These are phyloP conservation scores for Tortricodes alternella DNA, from an alignment of 2,888 invertebrate genomes.

Conservation along the genomic window DNA sequence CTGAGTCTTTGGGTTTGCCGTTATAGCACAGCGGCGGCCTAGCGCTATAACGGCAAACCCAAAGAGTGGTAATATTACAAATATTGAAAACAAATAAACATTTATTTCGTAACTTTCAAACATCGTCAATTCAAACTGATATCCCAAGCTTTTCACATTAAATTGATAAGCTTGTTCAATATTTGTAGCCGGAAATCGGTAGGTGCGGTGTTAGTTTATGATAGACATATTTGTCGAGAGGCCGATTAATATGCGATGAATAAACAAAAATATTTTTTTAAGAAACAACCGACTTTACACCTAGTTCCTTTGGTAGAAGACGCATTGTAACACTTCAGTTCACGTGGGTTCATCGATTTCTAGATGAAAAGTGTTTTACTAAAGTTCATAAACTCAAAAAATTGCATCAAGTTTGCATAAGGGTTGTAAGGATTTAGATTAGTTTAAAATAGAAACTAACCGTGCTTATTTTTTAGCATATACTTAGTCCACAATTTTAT, in stretches of 20 bases:
- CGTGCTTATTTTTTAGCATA: too few relatives aligned
- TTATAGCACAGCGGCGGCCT: too few relatives aligned
- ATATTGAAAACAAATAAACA: background rate
- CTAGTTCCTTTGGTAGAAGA: background rate
- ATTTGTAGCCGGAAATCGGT: constrained; percentile 27
- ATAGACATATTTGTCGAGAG: constrained; percentile 19
- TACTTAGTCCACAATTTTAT: too few relatives aligned
- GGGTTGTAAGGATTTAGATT: background rate
- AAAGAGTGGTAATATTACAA: background rate
- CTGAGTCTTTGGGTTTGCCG: too few relatives aligned
- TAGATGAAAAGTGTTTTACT: constrained; percentile 2
- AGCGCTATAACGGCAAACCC: background rate
- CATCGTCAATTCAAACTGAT: background rate
- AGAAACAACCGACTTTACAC: background rate
- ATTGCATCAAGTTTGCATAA: too few relatives aligned
- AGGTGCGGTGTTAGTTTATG: constrained; percentile 19
- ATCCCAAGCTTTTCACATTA: constrained; percentile 20
- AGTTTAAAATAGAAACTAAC: too few relatives aligned
- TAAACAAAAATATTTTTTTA: constrained; percentile 2
- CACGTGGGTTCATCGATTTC: background rate
- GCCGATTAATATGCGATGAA: constrained; percentile 23
- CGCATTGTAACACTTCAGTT: background rate
- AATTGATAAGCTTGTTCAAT: constrained; percentile 22
- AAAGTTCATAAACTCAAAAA: background rate
- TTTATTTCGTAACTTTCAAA: constrained; percentile 13